Base-by-base conservation (phyloP, 64 coral and sea anemone species). In the Stichodactyla mertensii region DNA sequence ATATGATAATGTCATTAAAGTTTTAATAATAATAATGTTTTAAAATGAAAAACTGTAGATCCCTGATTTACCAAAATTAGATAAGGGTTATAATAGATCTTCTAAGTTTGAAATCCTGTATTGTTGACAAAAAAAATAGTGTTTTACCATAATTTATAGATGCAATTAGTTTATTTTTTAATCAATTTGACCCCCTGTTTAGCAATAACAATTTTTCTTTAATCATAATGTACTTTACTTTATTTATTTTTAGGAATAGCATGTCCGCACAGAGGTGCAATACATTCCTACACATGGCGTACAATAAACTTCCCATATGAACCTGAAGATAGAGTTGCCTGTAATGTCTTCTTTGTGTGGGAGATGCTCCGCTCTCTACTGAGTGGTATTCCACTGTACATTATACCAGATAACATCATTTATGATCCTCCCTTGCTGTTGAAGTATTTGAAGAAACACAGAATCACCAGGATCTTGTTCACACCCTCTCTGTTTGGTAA, bases 261-360 rank as follows among this genome's bases (percentile, higher is more conserved):
- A 83, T 96, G 94, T 20, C 94, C 94, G 52, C 94, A 96, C 54
- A 84, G 94, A 23, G 94, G 94, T 71, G 91, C 94, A 51, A 91
- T 96, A 18, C 92, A 92, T 20, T 96, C 94, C 12, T 96, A 96
- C 66, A 83, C 88, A 51, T 96, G 94, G 94, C 86, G 94, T 78
- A 79, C 79, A 20, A 19, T 62, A 1, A 96, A 92, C 71, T 96
- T 85, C 86, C 94, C 94, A 19, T 96, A 87, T 60, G 70, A 96
- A 18, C 7, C 84, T 18, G 77, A 82, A 55, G 94, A 96, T 52
- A 86, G 91, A 58, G 94, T 96, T 36, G 94, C 94, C 53, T 96
- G 94, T 51, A 96, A 96, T 88, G 54, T 96, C 7, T 96, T 96
- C 88, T 96, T 96, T 86, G 81, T 85, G 4, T 96, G 94, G 94